Conservation (phyloP, 1,140 invertebrate genomes). For the Ceratosolen solmsi region DNA sequence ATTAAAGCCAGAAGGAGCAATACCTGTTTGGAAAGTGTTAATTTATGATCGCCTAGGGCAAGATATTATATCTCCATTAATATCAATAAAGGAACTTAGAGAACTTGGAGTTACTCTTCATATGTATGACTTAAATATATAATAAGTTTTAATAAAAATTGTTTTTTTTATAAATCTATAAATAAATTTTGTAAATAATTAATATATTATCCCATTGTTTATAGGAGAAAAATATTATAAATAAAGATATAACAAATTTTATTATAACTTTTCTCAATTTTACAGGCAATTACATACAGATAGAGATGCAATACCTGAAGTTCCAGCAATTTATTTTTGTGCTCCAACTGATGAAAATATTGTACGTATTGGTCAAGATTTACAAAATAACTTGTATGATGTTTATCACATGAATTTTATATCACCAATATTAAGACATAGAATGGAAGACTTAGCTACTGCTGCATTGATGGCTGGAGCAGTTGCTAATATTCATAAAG, state of each 20-base stretch:
- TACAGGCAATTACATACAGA: constrained; percentile 91
- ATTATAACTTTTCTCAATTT: background rate
- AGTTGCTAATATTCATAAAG: constrained; percentile 93
- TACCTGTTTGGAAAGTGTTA: constrained; percentile 96
- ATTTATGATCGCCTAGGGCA: constrained; percentile 97
- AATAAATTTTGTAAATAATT: no score
- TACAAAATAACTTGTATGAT: constrained; percentile 94
- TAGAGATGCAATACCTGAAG: constrained; percentile 96
- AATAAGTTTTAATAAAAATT: constrained; percentile 13
- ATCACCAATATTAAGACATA: constrained; percentile 93
- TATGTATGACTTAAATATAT: constrained; percentile 83
- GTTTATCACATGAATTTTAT: constrained; percentile 98
- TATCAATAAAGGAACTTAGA: constrained; percentile 95
- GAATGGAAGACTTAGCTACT: constrained; percentile 95
- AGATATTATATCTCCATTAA: constrained; percentile 97
- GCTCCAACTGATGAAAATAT: constrained; percentile 98
- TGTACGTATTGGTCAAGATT: constrained; percentile 92
- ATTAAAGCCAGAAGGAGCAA: constrained; percentile 82
- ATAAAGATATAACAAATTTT: background rate
- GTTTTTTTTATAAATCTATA: no score
- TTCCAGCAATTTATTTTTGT: constrained; percentile 99
- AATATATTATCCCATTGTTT: no score
- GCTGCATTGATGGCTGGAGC: constrained; percentile 91
- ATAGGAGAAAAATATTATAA: background rate
- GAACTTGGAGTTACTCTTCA: constrained; percentile 98